Base-by-base conservation (phyloP, 2,888 invertebrate genomes). In the Drosophila neotestacea region DNA sequence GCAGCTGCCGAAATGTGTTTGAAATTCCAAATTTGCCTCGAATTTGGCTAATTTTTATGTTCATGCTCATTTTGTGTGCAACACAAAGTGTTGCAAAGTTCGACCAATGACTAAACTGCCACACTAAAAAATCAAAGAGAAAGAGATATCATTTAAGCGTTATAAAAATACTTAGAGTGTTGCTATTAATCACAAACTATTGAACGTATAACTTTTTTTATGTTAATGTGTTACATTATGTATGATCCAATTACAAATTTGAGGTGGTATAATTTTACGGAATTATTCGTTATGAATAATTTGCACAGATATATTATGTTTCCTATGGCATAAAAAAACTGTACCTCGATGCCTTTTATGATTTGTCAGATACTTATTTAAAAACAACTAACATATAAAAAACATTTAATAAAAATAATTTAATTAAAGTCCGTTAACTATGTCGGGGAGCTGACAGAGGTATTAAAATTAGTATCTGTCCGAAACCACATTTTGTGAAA, bases 1-100 rank as follows among this genome's bases (percentile, higher is more conserved):
- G 58, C 10, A 44, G 58, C 73, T 66, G 70, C 67, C 39, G 64
- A 77, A 81, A 71, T 80, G 70, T 71, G 76, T 71, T 69, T 75
- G 75, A 77, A 85, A 85, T 75, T 60, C 56, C 32, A 70, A 85
- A 82, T 74, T 77, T 48, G 52, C 27, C 41, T 59, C 42, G 69
- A 63, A 70, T 61, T 79, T 64, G 61, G 38, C 50, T 64, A 58
- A 67, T 55, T 74, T 81, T 77, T 70, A 66, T 72, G 64, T 47
- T 61, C 62, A 44, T 51, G 46, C 60, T 50, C 58, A 64, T 70
- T 62, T 76, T 22, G 11, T 76, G 67, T 62, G 73, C 74, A 73
- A 73, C 36, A 55, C 51, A 36, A 16, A 55, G n/a, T 69, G 65
- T 60, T 76, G 77, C 60, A 63, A 67, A 41, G 7, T 1, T 54